Evolutionary conservation across 2,888 invertebrate genomes (phyloP), one percentile per base, ranked within the genome.

Genomic region (Phrixothrix hirtus): DNA sequence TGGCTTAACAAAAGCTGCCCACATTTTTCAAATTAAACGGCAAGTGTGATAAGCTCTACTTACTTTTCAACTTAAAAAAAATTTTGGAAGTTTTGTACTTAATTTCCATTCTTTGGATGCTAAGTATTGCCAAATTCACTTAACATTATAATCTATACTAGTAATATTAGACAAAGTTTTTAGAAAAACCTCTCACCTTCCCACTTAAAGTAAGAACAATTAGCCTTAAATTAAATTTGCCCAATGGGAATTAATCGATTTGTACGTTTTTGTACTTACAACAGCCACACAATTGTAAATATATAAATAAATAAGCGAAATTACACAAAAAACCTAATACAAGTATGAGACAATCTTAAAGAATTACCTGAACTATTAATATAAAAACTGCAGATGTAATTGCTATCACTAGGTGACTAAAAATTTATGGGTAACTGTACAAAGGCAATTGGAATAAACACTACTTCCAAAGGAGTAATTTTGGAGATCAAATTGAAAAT

Each of bases 401-500:
- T 21, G 21, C 34, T 14, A 16, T 14, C 6, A 15, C 13, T 7
- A 38, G 9, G 15, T 17, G n/a, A 29, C 1, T 41, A 16, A 5
- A 47, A 26, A 32, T 12, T 48, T 36, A 25, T 34, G 38, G 51
- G 52, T 52, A 52, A 52, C 52, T 36, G 41, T 53, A 42, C 26
- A 53, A 43, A 10, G 46, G 53, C 39, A 46, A 52, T 25, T 26
- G 34, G 37, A 45, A 41, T 36, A 35, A 30, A 15, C 25, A 37
- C 34, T 46, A 42, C 38, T 34, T 50, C 46, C 43, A 47, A 51
- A 53, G 35, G 32, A 46, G 43, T 42, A 48, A 49, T 58, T 58
- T 58, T 45, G 53, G 58, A 58, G 55, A 58, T 63, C 63, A 63
- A 61, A 65, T 64, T 65, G 65, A 66, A 68, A 66, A 65, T 67